Evolutionary conservation across 2,888 invertebrate species (phyloP), one percentile per base, ranked within the genome.

Genomic region (Melolontha melolontha): DNA sequence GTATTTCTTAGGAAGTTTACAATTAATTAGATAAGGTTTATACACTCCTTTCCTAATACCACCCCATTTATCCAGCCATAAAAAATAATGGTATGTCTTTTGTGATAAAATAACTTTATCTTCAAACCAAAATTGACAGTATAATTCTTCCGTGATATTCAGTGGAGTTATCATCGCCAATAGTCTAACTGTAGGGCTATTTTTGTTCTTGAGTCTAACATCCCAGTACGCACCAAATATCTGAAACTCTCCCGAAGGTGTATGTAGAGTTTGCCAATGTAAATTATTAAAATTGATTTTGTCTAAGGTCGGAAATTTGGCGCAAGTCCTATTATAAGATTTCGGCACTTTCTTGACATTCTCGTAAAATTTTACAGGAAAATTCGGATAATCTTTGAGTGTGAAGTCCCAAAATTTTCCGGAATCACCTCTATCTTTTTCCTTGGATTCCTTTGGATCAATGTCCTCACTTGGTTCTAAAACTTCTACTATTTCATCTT

Each of bases 41-140:
- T 93, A 91, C 71, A 93, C 90, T 68, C 90, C 90, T 82, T 93
- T 91, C 79, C 91, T 91, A 83, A 93, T 92, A 83, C 94, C 94
- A 69, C 94, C 94, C 95, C 95, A 95, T 95, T 95, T 96, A 83
- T 95, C 95, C 76, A 91, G 93, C 96, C 96, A 96, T 75, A 96
- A 93, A 82, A 96, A 95, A 81, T 95, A 95, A 85, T 95, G 95
- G 83, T 95, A 95, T 74, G 93, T 90, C 17, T 91, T 92, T 79
- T 92, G 91, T 14, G 93, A 90, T 22, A 94, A 88, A 29, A 91
- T 91, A 0, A 95, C 94, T 76, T 92, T 93, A 73, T 89, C 91
- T 75, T 91, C 91, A 84, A 92, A 96, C 96, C 95, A 96, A 75
- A 96, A 88, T 82, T 94, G 96, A 82, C 95, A 96, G 83, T 90